A percentile compares a stretch with the other conserved stretches of the same genome.
phyloP scores from a whole-genome alignment of 2,888 invertebrate genomes.

The Loripinus fragilis region DNA sequence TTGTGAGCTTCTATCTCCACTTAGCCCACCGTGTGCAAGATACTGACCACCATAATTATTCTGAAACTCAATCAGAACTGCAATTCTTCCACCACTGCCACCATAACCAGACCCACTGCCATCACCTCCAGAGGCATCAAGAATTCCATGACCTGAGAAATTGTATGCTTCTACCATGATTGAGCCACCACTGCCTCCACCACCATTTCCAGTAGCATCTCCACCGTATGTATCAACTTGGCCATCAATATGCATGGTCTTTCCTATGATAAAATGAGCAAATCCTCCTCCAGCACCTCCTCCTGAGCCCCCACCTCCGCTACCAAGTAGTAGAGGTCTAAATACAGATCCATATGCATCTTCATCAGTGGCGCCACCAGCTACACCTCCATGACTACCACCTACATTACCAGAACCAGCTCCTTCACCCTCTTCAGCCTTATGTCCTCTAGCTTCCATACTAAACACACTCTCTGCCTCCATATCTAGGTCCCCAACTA shows the following conservation, averaged over 20 bases:
- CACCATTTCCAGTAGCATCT: conserved; percentile 41
- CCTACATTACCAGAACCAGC: conserved; percentile 54
- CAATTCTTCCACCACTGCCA: conserved; percentile 74
- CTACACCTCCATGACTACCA: conserved; percentile 72
- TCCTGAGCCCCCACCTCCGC: conserved; percentile 66
- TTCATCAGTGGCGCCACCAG: conserved; percentile 49
- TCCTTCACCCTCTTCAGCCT: conserved; percentile 57
- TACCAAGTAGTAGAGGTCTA: conserved; percentile 69
- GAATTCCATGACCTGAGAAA: conserved; percentile 69
- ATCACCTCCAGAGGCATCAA: conserved; percentile 71
- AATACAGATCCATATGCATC: conserved; percentile 72
- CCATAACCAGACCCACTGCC: conserved; percentile 62
- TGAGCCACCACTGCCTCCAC: conserved; percentile 74
- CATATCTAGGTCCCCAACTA: conserved; percentile 69
- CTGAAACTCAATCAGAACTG: conserved; percentile 61
- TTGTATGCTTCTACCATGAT: conserved; percentile 70
- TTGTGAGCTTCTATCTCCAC: conserved; percentile 33
- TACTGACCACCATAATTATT: conserved; percentile 71
- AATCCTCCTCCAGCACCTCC: conserved; percentile 72
- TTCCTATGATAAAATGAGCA: conserved; percentile 66
- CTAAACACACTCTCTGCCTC: conserved; percentile 65
- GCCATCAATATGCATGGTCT: conserved; percentile 69
- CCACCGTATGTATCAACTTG: conserved; percentile 61
- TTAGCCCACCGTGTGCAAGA: conserved; percentile 63
- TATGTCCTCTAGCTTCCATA: conserved; percentile 66